phyloP scores from a whole-genome alignment of 2,888 invertebrate species.

The Torymus auratus region DNA sequence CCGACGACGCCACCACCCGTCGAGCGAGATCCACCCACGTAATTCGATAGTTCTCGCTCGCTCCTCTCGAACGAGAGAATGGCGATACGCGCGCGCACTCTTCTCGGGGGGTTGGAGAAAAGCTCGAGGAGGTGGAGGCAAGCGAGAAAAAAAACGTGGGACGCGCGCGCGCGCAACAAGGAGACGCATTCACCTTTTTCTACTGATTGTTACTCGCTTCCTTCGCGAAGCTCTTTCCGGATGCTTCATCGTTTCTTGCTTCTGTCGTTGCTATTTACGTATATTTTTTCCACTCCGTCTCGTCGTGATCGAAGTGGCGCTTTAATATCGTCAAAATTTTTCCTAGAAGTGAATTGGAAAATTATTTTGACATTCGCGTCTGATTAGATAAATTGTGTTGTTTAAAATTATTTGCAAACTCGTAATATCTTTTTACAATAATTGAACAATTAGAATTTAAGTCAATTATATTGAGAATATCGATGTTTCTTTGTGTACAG shows the following conservation, averaged over 20 bases:
- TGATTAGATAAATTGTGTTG: no score
- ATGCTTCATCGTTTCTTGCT: not conserved
- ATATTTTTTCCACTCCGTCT: not conserved
- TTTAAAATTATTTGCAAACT: no score
- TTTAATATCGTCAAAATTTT: no score
- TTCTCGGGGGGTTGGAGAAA: constrained; percentile 40
- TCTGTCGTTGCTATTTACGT: no score
- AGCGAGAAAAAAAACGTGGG: not conserved
- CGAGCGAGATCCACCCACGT: constrained; percentile 55
- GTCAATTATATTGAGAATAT: no score
- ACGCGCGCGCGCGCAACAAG: constrained; percentile 20
- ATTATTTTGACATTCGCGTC: no score
- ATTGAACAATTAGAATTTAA: no score
- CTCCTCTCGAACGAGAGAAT: constrained; percentile 31
- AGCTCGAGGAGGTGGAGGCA: not conserved
- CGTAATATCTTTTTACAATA: no score
- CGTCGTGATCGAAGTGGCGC: no score
- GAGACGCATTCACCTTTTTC: constrained; percentile 14
- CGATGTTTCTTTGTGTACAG: no score
- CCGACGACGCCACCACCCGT: constrained; percentile 6
- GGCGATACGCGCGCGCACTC: constrained; percentile 48
- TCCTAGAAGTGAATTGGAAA: no score
- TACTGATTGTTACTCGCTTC: constrained; percentile 6
- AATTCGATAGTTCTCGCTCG: constrained; percentile 47
- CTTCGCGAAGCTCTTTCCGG: not conserved